Conservation (phyloP, 2,888 invertebrate genomes). For the Neocrepidodera transversa region DNA sequence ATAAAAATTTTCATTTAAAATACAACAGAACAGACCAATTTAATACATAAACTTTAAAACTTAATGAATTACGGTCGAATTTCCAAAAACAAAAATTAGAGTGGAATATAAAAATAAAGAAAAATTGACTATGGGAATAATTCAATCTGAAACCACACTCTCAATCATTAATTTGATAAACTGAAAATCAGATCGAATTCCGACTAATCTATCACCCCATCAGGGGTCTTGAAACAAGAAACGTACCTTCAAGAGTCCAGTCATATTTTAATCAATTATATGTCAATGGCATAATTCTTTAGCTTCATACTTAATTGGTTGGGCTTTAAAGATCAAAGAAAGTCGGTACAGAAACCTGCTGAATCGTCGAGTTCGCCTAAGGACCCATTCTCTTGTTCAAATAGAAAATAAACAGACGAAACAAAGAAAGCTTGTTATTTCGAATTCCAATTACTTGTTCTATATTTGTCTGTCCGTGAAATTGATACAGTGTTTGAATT, state of each 20-base stretch:
- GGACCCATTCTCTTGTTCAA: conserved; percentile 47
- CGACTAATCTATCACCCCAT: conserved; percentile 23
- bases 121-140: conserved; percentile 6
- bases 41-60: too few species aligned
- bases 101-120: too few species aligned
- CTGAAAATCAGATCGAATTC: conserved; percentile 19
- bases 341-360: conserved; percentile 43
- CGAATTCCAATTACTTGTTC: conserved; percentile 51
- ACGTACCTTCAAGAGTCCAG: conserved; percentile 39
- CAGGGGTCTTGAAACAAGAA: conserved; percentile 33
- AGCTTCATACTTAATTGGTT: conserved; percentile 46
- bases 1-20: too few species aligned
- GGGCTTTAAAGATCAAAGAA: conserved; percentile 52
- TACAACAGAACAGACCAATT: too few species aligned
- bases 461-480: conserved; percentile 35
- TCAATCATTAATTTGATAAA: conserved; percentile 7
- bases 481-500: conserved; percentile 29
- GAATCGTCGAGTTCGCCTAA: conserved; percentile 47
- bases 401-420: conserved; percentile 46
- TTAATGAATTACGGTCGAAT: too few species aligned
- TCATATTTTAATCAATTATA: conserved; percentile 54
- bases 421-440: conserved; percentile 52
- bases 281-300: conserved; percentile 49
- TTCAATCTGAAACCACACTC: neutral
- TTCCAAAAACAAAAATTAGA: too few species aligned